phyloP scores from a whole-genome alignment of 1,140 invertebrate species.

The Grapholita molesta region DNA sequence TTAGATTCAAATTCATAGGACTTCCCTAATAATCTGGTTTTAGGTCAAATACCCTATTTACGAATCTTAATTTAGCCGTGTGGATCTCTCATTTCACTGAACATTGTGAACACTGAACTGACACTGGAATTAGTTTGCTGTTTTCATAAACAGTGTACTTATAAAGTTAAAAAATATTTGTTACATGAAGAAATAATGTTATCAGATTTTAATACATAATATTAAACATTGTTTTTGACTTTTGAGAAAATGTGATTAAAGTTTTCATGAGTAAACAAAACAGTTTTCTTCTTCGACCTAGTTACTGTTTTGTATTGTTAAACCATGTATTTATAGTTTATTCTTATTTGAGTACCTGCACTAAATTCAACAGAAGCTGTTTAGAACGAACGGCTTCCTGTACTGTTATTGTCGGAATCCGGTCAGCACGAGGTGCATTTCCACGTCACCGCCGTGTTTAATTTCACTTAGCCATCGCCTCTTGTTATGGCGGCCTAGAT shows the following conservation, averaged over 20 bases:
- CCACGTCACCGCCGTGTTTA: conserved; percentile 41
- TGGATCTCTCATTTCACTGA: no score
- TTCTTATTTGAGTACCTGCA: conserved; percentile 1
- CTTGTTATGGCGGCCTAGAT: conserved; percentile 54
- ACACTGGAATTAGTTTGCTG: no score
- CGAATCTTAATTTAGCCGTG: conserved; percentile 21
- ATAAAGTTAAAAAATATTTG: no score
- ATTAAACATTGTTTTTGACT: no score
- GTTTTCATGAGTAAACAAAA: no score
- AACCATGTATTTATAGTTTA: not conserved
- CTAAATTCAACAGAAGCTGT: not conserved
- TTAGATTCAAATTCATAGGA: not conserved
- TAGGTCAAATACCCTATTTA: conserved; percentile 22
- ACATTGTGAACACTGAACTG: no score
- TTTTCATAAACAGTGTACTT: no score
- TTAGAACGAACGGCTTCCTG: not conserved
- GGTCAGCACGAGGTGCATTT: conserved; percentile 25
- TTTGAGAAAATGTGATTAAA: no score
- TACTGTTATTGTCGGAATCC: not conserved
- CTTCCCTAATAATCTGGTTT: not conserved
- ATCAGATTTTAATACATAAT: no score
- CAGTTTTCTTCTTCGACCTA: no score
- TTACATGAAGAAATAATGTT: no score
- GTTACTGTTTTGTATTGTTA: no score
- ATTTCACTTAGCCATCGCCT: conserved; percentile 56